These are phyloP conservation scores for Zelleria hepariella DNA, from an alignment of 2,888 invertebrate species.

Conservation along the genomic window DNA sequence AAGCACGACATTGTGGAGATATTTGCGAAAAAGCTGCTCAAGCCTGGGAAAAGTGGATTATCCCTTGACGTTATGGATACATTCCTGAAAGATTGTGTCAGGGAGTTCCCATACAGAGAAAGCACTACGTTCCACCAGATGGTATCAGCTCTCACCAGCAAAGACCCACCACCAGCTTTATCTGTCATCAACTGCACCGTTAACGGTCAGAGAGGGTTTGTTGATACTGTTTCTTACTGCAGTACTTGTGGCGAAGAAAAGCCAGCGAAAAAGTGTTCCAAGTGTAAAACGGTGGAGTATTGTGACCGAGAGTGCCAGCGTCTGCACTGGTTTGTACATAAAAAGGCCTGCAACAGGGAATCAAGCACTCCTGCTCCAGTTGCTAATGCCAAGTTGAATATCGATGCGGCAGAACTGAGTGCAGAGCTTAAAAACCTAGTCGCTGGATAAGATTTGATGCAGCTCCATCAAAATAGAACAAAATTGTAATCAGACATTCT, in stretches of 20 bases:
- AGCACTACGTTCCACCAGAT: slow-evolving; percentile 91
- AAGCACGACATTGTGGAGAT: slow-evolving; percentile 80
- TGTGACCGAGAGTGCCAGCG: slow-evolving; percentile 96
- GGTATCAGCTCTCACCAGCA: slow-evolving; percentile 81
- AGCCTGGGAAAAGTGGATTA: slow-evolving; percentile 79
- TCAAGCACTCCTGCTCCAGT: slow-evolving; percentile 46
- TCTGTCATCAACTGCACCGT: slow-evolving; percentile 84
- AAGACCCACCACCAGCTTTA: slow-evolving; percentile 79
- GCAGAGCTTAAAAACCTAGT: slow-evolving; percentile 66
- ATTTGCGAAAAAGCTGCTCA: slow-evolving; percentile 81
- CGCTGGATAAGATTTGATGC: slow-evolving; percentile 17
- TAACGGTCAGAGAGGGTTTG: slow-evolving; percentile 89
- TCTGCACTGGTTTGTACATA: slow-evolving; percentile 93
- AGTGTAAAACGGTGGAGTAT: slow-evolving; percentile 94
- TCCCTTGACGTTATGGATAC: slow-evolving; percentile 76
- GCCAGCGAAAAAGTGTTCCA: slow-evolving; percentile 93
- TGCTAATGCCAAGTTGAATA: slow-evolving; percentile 31
- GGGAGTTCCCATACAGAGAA: slow-evolving; percentile 92
- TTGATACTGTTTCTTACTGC: slow-evolving; percentile 78
- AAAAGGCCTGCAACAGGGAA: slow-evolving; percentile 84
- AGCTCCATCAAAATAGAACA: background rate
- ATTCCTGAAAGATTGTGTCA: slow-evolving; percentile 87
- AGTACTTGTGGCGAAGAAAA: slow-evolving; percentile 91
- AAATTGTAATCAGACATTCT: background rate
- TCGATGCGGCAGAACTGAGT: slow-evolving; percentile 63